phyloP scores from a whole-genome alignment of 2,797 vertebrate species.

The Crenichthys baileyi region DNA sequence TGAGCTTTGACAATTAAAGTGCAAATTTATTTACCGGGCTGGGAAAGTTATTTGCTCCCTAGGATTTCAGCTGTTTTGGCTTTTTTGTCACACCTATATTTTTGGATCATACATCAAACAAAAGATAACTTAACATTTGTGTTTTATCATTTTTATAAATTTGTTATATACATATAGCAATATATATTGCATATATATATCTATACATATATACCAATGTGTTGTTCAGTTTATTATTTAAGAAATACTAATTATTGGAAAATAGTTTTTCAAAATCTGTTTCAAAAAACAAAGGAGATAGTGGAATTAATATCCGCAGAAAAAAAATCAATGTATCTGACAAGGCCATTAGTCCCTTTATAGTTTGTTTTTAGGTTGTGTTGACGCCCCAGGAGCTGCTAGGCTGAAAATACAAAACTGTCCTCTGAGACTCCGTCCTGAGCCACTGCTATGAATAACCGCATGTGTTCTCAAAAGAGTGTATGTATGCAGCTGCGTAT shows the following conservation, averaged over 20 bases:
- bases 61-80: too few relatives aligned
- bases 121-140: too few relatives aligned
- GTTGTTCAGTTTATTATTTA: too few relatives aligned
- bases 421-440: constrained; percentile 53
- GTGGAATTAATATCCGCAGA: constrained; percentile 39
- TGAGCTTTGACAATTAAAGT: too few relatives aligned
- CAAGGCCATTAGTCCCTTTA: constrained; percentile 31
- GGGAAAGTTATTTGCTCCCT: too few relatives aligned
- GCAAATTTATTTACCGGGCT: too few relatives aligned
- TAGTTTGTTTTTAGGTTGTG: constrained; percentile 41
- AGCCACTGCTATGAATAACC: constrained; percentile 73
- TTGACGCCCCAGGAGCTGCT: constrained; percentile 39
- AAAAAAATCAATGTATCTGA: constrained; percentile 28
- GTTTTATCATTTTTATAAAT: too few relatives aligned
- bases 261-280: background rate
- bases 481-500: constrained; percentile 35
- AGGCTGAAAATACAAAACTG: constrained; percentile 47
- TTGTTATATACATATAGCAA: too few relatives aligned
- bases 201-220: too few relatives aligned
- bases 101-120: too few relatives aligned
- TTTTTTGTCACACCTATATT: background rate
- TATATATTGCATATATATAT: too few relatives aligned
- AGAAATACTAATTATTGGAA: too few relatives aligned
- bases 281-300: background rate
- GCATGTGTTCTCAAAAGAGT: constrained; percentile 62